phyloP scores from a whole-genome alignment of 2,888 invertebrate genomes.

The Aplocera efformata region DNA sequence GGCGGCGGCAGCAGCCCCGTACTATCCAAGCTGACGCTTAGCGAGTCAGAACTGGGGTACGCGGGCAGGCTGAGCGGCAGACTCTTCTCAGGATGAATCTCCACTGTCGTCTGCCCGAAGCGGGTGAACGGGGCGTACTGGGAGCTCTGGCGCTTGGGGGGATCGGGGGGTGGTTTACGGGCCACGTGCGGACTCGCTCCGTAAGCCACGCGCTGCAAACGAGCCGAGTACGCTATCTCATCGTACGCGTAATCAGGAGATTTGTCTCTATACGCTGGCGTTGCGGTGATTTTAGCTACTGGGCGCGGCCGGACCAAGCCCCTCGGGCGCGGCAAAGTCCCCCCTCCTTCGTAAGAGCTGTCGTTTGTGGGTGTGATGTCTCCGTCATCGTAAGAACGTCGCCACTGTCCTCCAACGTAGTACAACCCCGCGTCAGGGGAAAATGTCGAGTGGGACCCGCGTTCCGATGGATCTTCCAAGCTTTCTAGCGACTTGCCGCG shows the following conservation, averaged over 20 bases:
- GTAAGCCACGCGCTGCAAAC: slow-evolving; percentile 77
- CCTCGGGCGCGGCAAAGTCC: slow-evolving; percentile 92
- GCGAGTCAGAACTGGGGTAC: slow-evolving; percentile 83
- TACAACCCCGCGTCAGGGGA: slow-evolving; percentile 80
- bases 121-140: slow-evolving; percentile 74
- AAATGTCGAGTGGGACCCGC: slow-evolving; percentile 82
- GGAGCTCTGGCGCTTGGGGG: slow-evolving; percentile 86
- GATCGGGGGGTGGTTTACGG: slow-evolving; percentile 90
- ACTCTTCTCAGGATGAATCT: slow-evolving; percentile 80
- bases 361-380: slow-evolving; percentile 94
- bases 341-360: slow-evolving; percentile 84
- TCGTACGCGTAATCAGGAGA: slow-evolving; percentile 74
- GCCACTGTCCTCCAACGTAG: slow-evolving; percentile 83
- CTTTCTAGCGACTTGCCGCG: slow-evolving; percentile 93
- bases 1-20: slow-evolving; percentile 84
- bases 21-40: slow-evolving; percentile 82
- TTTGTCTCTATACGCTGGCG: slow-evolving; percentile 69
- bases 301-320: slow-evolving; percentile 90
- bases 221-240: slow-evolving; percentile 71
- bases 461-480: slow-evolving; percentile 88
- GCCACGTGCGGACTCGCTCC: slow-evolving; percentile 87
- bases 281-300: slow-evolving; percentile 87
- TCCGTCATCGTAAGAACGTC: slow-evolving; percentile 92
- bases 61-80: slow-evolving; percentile 82
- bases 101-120: slow-evolving; percentile 81